Percentiles rank a stretch among this genome's conserved stretches.
These are phyloP conservation scores for Caenorhabditis sulstoni DNA, from an alignment of 2,888 invertebrate genomes.

Conservation along the genomic window DNA sequence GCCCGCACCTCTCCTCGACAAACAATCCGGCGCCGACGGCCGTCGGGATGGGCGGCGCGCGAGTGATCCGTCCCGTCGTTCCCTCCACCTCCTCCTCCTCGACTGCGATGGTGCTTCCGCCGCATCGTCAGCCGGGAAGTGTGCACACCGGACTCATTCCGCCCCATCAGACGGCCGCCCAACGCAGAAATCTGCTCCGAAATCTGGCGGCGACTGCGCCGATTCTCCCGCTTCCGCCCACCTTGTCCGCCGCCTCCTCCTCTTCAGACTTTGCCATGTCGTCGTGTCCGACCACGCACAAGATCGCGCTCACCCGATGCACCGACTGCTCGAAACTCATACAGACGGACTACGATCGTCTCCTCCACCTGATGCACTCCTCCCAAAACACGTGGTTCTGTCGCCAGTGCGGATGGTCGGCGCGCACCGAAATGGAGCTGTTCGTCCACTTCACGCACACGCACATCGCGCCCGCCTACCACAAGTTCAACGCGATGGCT, in stretches of 20 bases:
- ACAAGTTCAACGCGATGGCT: no score
- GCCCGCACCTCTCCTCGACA: no score
- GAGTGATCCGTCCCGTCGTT: neutral
- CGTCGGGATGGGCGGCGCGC: neutral
- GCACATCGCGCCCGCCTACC: slow-evolving; percentile 23
- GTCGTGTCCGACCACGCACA: neutral
- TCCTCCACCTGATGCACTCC: slow-evolving; percentile 34
- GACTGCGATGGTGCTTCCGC: neutral
- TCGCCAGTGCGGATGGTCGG: slow-evolving; percentile 18
- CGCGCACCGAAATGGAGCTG: slow-evolving; percentile 23
- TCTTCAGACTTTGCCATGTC: neutral
- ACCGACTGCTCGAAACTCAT: slow-evolving; percentile 4
- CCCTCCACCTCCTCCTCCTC: no score
- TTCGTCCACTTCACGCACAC: slow-evolving; percentile 27
- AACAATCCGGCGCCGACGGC: no score
- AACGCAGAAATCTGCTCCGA: no score
- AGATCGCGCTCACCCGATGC: no score
- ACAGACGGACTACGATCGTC: slow-evolving; percentile 17
- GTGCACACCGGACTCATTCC: neutral
- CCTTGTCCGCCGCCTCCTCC: no score
- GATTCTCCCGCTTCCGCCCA: neutral
- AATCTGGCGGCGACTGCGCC: neutral
- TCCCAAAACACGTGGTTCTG: slow-evolving; percentile 27
- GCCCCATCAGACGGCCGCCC: no score
- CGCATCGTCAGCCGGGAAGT: neutral